Evolutionary conservation across 2,797 vertebrate genomes (phyloP), one percentile per base, ranked within the genome.

Genomic region (Anolis apletophallus): DNA sequence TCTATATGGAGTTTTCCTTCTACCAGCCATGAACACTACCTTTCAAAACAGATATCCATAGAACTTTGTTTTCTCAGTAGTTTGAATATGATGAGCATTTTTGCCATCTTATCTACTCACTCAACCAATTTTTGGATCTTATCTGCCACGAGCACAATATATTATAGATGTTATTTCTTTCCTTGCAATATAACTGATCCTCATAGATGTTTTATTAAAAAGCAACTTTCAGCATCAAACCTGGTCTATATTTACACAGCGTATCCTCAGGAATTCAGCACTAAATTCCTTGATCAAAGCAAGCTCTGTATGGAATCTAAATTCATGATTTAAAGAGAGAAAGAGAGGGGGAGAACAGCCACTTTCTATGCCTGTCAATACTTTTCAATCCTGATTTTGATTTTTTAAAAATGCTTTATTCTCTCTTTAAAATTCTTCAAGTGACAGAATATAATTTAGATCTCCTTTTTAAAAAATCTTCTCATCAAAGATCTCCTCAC

Each of bases 121-220:
- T 23, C 80, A 87, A 57, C 1, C 1, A 9, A 9, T 55, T 88
- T 69, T 46, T 80, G 34, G 67, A 84, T 86, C 69, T 14, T 2
- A 46, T 36, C 85, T 81, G 72, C 82, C 81, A 91, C 29, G 52
- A 46, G 40, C 32, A 50, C 0, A 1, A 81, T 57, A 16, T 29
- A 82, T 84, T 91, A 88, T 36, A 77, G 46, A 72, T 93, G 23
- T 85, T 92, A 90, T 92, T 93, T 88, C 90, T 90, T 81, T 91
- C 90, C 75, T 50, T 79, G 89, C 54, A 52, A 80, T 12, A 71
- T 29, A 86, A 69, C 73, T 83, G 89, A 91, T 90, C 85, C 64
- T 87, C 77, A 88, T 80, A 82, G 89, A 87, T 87, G 79, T 55
- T 87, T 80, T 69, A 57, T 59, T 72, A 90, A 92, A 46, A 90